These are phyloP conservation scores for Ataeniobius toweri DNA, from an alignment of 2,797 vertebrate species.

Conservation along the genomic window DNA sequence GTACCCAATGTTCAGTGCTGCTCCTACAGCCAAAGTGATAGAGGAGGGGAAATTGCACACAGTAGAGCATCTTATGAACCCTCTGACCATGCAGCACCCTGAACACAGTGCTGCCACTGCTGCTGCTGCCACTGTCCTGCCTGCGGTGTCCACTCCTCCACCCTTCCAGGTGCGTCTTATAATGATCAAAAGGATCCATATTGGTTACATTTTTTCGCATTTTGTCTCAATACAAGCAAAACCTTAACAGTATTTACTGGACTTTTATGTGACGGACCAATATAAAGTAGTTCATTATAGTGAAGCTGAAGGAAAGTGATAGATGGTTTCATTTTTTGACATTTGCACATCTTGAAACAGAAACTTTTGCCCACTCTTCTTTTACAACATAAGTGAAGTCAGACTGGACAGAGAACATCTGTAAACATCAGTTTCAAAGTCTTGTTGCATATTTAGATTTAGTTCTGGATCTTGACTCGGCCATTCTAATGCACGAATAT, in stretches of 20 bases:
- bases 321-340: not conserved
- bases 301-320: not conserved
- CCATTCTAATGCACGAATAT: too few relatives aligned
- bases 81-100: constrained; percentile 88
- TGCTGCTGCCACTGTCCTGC: constrained; percentile 81
- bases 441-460: too few relatives aligned
- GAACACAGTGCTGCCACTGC: constrained; percentile 83
- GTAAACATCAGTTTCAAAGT: too few relatives aligned
- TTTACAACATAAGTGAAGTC: not conserved
- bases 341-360: not conserved
- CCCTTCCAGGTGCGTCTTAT: constrained; percentile 89
- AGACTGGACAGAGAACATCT: too few relatives aligned
- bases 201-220: not conserved
- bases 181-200: not conserved
- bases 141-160: constrained; percentile 92
- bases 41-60: constrained; percentile 95
- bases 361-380: not conserved
- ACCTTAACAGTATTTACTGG: not conserved
- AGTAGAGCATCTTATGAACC: constrained; percentile 95
- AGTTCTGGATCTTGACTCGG: too few relatives aligned
- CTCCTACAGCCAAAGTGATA: constrained; percentile 89
- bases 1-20: constrained; percentile 92
- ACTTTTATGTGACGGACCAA: not conserved
- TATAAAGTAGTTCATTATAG: not conserved
- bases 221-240: not conserved